These are phyloP conservation scores for Zelostemma sp. DNA, from an alignment of 1,140 invertebrate species.

Conservation along the genomic window DNA sequence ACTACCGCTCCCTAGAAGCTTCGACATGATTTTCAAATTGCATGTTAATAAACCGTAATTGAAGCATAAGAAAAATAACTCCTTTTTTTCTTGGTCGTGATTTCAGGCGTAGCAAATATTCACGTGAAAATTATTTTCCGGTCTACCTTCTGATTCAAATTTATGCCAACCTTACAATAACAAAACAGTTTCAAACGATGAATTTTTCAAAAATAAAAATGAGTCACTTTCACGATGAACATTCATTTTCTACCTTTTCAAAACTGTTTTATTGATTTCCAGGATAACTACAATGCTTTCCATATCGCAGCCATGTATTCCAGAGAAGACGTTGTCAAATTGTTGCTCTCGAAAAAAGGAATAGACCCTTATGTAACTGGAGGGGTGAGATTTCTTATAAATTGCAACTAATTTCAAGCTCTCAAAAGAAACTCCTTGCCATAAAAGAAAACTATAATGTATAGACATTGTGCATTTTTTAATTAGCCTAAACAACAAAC, in stretches of 20 bases:
- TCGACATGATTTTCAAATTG: slow-evolving; percentile 64
- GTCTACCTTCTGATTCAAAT: no score
- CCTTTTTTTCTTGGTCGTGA: slow-evolving; percentile 28
- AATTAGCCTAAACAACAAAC: slow-evolving; percentile 84
- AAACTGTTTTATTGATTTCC: slow-evolving; percentile 48
- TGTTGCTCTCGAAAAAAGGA: slow-evolving; percentile 88
- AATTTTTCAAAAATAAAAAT: no score
- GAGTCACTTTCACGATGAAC: no score
- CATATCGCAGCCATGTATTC: slow-evolving; percentile 90
- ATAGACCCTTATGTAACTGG: slow-evolving; percentile 92
- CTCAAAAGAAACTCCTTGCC: no score
- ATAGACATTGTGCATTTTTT: slow-evolving; percentile 11
- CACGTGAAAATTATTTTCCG: no score
- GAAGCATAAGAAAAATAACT: slow-evolving; percentile 40
- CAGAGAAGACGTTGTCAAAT: slow-evolving; percentile 93
- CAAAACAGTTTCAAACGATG: no score
- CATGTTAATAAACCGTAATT: slow-evolving; percentile 62
- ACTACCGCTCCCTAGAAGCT: slow-evolving; percentile 51
- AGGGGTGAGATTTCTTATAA: slow-evolving; percentile 88
- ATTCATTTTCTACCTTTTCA: no score
- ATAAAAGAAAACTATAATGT: slow-evolving; percentile 8
- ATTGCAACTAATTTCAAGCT: no score
- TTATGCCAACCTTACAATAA: no score
- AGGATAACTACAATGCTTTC: slow-evolving; percentile 93
- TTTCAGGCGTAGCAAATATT: slow-evolving; percentile 51